These are phyloP conservation scores for Parazoanthus darwini DNA, from an alignment of 92 coral and sea anemone genomes.

Conservation along the genomic window DNA sequence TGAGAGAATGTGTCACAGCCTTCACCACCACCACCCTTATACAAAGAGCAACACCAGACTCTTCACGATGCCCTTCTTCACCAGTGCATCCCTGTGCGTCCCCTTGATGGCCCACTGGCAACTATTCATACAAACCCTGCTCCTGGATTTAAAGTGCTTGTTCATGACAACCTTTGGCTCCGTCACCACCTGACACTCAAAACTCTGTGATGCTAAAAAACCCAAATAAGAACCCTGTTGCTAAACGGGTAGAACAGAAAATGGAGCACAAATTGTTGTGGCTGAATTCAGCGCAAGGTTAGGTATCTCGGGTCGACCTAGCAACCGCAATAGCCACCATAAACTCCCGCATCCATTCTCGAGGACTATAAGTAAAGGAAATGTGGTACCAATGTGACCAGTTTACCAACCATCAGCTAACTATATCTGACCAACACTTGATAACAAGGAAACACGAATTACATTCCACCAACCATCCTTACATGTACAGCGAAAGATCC, in stretches of 20 bases:
- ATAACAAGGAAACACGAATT: conserved; percentile 9
- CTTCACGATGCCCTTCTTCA: conserved; percentile 32
- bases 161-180: background rate
- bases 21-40: conserved; percentile 13
- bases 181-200: background rate
- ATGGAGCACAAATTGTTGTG: background rate
- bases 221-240: conserved; percentile 17
- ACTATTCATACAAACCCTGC: conserved; percentile 20
- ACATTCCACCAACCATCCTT: conserved; percentile 10
- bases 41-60: conserved; percentile 24
- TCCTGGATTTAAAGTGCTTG: conserved; percentile 29
- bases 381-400: too few species aligned
- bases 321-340: conserved; percentile 1
- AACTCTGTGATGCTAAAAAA: conserved; percentile 2
- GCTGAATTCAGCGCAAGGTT: background rate
- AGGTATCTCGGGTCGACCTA: background rate
- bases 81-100: conserved; percentile 19
- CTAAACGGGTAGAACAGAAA: conserved; percentile 13
- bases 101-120: background rate
- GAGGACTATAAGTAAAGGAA: background rate
- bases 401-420: too few species aligned
- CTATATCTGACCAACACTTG: too few species aligned
- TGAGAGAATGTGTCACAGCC: conserved; percentile 34
- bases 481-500: conserved; percentile 15
- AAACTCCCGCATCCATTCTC: background rate